These are phyloP conservation scores for Callaeas wilsoni DNA, from an alignment of 2,113 vertebrate species.

Conservation along the genomic window DNA sequence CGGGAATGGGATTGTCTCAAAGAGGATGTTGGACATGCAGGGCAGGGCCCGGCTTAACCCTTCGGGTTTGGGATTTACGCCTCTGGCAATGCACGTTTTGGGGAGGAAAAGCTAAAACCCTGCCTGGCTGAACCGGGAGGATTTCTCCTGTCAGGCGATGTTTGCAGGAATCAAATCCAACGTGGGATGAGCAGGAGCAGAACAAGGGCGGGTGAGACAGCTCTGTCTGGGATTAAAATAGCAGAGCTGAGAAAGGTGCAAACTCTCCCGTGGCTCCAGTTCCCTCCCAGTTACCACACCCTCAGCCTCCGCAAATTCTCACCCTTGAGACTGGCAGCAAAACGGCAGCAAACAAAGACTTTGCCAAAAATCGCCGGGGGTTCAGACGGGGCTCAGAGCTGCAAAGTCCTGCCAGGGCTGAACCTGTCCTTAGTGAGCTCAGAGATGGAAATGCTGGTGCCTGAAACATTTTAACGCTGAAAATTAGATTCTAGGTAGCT, in stretches of 20 bases:
- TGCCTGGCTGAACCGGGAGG: rapidly evolving
- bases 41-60: not conserved
- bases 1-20: not conserved
- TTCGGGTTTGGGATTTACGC: rapidly evolving
- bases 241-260: not conserved
- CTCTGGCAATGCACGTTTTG: not conserved
- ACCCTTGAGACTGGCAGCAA: not conserved
- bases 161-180: not conserved
- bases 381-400: not conserved
- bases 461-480: not conserved
- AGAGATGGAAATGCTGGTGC: not conserved
- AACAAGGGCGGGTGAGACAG: not conserved
- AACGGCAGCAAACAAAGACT: not conserved
- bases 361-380: not conserved
- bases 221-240: not conserved
- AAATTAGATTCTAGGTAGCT: not conserved
- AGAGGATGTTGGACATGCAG: not conserved
- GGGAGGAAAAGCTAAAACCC: not conserved
- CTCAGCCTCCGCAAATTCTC: not conserved
- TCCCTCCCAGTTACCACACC: not conserved
- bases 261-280: not conserved
- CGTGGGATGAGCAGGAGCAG: not conserved
- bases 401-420: not conserved
- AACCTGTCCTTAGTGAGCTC: not conserved
- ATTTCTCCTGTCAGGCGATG: not conserved